A percentile compares a stretch with the other conserved stretches of the same genome.
Conservation (phyloP, 2,888 invertebrate species). For the Leptopilina myrica region DNA sequence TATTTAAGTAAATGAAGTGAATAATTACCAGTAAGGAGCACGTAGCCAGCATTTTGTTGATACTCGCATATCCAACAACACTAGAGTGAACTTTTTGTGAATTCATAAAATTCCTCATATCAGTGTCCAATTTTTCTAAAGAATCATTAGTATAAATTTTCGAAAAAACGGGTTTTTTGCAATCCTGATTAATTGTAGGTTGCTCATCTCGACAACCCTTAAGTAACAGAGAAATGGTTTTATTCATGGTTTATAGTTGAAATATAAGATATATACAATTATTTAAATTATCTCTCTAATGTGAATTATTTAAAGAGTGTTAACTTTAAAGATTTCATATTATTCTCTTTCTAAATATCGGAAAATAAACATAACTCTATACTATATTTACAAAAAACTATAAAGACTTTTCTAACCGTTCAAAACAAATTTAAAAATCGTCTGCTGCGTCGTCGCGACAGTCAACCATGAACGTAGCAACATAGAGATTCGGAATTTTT, state of each 20-base stretch:
- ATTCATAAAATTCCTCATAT: conserved; percentile 18
- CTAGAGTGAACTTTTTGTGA: conserved; percentile 27
- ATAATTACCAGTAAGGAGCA: conserved; percentile 44
- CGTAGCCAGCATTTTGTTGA: conserved; percentile 66
- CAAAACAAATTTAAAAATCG: conserved; percentile 16
- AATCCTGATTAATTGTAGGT: background rate
- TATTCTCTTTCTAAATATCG: background rate
- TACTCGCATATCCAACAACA: conserved; percentile 62
- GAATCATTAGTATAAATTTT: conserved; percentile 10
- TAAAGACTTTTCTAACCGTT: conserved; percentile 4
- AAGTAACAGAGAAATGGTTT: background rate
- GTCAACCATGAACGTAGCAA: background rate
- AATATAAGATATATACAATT: background rate
- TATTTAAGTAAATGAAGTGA: conserved; percentile 2
- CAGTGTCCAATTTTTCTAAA: conserved; percentile 12
- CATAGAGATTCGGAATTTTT: background rate
- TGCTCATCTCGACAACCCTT: background rate
- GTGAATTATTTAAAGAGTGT: background rate
- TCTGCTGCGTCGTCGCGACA: conserved; percentile 23
- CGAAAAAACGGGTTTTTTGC: background rate
- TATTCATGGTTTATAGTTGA: background rate
- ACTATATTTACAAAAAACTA: background rate
- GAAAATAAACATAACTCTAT: background rate
- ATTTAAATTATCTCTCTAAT: background rate
- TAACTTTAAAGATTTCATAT: background rate